These are phyloP conservation scores for Seira musarum DNA, from an alignment of 2,888 invertebrate species.

Conservation along the genomic window DNA sequence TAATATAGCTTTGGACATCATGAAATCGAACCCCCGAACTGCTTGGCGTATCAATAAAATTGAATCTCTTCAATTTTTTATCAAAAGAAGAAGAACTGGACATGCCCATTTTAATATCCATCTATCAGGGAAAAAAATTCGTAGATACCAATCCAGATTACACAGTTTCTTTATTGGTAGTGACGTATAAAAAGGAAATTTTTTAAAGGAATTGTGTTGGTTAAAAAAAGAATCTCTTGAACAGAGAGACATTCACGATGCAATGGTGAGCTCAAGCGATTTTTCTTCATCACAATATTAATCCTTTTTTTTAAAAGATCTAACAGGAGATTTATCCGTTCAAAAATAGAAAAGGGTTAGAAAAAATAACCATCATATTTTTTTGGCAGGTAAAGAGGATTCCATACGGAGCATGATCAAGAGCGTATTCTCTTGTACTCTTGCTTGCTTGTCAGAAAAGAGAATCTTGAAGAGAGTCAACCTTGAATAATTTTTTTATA, in stretches of 20 bases:
- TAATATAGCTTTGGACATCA: neutral
- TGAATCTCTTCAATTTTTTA: neutral
- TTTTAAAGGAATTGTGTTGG: neutral
- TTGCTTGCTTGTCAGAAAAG: slow-evolving; percentile 52
- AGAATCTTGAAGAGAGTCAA: slow-evolving; percentile 25
- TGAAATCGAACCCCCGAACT: neutral
- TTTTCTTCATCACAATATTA: slow-evolving; percentile 4
- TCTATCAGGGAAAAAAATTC: slow-evolving; percentile 24
- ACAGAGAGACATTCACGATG: neutral
- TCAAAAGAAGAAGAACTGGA: slow-evolving; percentile 19
- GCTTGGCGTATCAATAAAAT: neutral
- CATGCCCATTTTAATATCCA: slow-evolving; percentile 45
- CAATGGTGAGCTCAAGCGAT: slow-evolving; percentile 1
- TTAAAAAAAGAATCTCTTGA: neutral
- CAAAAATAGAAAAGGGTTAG: slow-evolving; percentile 53
- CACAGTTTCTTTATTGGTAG: too few relatives aligned
- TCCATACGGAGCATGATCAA: neutral
- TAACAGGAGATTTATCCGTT: slow-evolving; percentile 32
- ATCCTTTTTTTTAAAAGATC: neutral
- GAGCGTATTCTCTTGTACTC: neutral
- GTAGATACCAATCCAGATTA: too few relatives aligned
- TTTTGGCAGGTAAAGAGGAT: slow-evolving; percentile 30
- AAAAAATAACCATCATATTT: slow-evolving; percentile 15
- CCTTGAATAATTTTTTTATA: slow-evolving; percentile 59
- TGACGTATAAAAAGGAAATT: too few relatives aligned